Evolutionary conservation across 2,888 invertebrate genomes (phyloP).

Genomic region (Gymnosoma rotundatum): DNA sequence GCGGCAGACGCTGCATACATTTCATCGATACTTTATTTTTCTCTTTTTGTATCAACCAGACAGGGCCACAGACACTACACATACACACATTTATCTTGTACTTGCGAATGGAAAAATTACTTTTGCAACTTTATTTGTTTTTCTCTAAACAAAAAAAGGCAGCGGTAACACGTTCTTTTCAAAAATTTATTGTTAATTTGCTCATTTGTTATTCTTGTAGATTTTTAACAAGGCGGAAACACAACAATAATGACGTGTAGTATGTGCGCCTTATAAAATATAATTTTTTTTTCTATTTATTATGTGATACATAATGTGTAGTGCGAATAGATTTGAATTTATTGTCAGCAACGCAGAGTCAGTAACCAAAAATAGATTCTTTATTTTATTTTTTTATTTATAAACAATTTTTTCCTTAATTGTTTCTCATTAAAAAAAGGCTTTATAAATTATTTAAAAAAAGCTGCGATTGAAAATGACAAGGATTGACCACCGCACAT

Average conservation of each 20-base stretch:
- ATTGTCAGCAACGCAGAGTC: neutral
- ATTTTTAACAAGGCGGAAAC: conserved; percentile 56
- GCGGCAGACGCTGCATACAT: neutral
- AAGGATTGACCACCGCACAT: conserved; percentile 83
- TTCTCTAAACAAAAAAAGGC: neutral
- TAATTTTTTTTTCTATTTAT: neutral
- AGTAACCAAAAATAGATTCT: neutral
- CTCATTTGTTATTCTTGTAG: conserved; percentile 53
- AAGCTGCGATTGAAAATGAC: too few relatives aligned
- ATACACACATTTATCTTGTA: neutral
- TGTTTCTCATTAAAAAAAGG: too few relatives aligned
- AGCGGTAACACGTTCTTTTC: conserved; percentile 16
- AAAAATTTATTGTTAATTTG: conserved; percentile 58
- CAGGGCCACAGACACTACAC: neutral
- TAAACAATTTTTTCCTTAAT: neutral
- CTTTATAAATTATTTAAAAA: too few relatives aligned
- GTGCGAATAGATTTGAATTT: conserved; percentile 11
- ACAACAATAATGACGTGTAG: conserved; percentile 19
- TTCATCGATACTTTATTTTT: neutral
- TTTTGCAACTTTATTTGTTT: conserved; percentile 44
- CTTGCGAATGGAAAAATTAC: conserved; percentile 1
- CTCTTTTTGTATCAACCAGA: neutral
- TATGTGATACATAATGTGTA: neutral
- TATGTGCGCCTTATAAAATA: conserved; percentile 6
- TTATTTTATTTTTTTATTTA: neutral